Conservation (phyloP, 2,888 invertebrate species). For the Balanococcus diminutus region DNA sequence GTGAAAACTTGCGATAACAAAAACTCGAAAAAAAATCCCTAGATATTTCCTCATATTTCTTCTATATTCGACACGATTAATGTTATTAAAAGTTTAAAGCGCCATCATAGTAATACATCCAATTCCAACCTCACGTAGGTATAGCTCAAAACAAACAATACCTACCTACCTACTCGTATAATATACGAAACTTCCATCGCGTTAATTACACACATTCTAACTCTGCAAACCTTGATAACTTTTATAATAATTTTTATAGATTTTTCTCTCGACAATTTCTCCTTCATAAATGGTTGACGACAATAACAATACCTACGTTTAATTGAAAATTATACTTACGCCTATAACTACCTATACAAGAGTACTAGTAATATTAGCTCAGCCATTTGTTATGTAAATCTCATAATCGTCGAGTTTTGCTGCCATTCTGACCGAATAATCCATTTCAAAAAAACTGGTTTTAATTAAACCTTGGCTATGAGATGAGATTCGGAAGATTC, state of each 20-base stretch:
- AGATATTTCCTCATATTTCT: neutral
- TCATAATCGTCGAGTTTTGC: neutral
- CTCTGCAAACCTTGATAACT: neutral
- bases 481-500: neutral
- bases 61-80: neutral
- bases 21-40: neutral
- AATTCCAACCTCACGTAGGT: neutral
- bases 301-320: neutral
- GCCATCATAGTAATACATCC: neutral
- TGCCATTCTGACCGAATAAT: neutral
- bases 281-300: neutral
- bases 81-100: neutral
- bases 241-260: neutral
- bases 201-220: neutral
- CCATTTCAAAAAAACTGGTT: neutral
- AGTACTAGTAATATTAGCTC: neutral
- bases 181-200: neutral
- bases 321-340: neutral
- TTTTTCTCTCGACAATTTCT: neutral
- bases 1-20: neutral
- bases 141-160: neutral
- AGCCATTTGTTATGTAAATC: neutral
- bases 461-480: neutral
- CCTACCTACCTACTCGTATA: neutral
- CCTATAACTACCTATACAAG: neutral